Base-by-base conservation (phyloP, 2,888 invertebrate genomes). In the Asteroscopus sphinx region DNA sequence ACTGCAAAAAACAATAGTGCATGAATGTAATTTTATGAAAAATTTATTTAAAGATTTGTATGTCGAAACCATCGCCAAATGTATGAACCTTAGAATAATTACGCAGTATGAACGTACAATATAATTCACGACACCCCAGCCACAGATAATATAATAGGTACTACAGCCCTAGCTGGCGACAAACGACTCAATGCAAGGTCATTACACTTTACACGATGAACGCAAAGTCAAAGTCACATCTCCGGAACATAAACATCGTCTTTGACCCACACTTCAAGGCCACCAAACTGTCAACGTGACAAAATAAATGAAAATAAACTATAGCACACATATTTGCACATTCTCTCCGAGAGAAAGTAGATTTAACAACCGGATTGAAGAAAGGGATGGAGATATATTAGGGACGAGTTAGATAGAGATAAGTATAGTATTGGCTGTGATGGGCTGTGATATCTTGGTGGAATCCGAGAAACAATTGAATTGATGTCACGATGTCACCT, bases 261-360 rank as follows among this genome's bases (percentile, higher is more conserved):
- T 35, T 13, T 30, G 40, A 46, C 40, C 35, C 17, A 40, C 44
- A 28, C 8, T 15, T 8, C 62, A 9, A 28, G 28, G 28, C 3
- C 28, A 28, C 7, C 28, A 25, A 60, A 26, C 37, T 16, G 7
- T 35, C 15, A 35, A 30, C 17, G 16, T 6, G 21, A 4, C 21
- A 40, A 13, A 37, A n/a, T 32, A 12, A 55, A 52, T 15, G n/a
- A 16, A 3, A 30, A 17, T 5, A 28, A 33, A 32, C 12, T 21
- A 37, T 36, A 30, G 3, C 21, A 40, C 26, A 54, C 5, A 25
- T 21, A 55, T 47, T 61, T 26, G 28, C 40, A 33, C 44, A 35
- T 33, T 36, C 30, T 21, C 0, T 7, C 6, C 0, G 2, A 46
- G 55, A 40, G 65, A 65, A 65, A 65, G 65, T 69, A 12, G 3